phyloP scores from a whole-genome alignment of 2,113 vertebrate genomes.

The Paramormyrops kingsleyae region DNA sequence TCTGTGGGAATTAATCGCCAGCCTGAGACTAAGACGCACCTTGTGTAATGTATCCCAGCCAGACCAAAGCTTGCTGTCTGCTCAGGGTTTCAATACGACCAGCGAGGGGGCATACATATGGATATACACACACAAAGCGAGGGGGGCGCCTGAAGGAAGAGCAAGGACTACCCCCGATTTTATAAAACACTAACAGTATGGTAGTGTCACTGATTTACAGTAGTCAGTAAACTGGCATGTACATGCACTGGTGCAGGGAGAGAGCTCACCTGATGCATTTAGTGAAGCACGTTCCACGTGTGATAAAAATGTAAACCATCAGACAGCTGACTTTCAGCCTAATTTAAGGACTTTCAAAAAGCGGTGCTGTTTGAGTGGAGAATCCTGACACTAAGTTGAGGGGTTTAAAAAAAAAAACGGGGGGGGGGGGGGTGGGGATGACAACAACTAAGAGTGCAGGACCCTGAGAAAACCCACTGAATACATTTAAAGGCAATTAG shows the following conservation, averaged over 20 bases:
- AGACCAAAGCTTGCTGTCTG: background rate
- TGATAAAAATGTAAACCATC: conserved; percentile 1
- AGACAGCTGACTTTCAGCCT: background rate
- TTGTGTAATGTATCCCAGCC: background rate
- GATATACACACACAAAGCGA: too few species aligned
- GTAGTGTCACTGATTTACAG: background rate
- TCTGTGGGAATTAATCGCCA: background rate
- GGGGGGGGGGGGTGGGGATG: background rate
- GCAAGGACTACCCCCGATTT: background rate
- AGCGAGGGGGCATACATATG: background rate
- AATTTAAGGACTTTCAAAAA: conserved; percentile 8
- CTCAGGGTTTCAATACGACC: background rate
- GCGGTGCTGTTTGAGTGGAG: conserved; percentile 14
- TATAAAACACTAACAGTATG: background rate
- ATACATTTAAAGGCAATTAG: conserved; percentile 38
- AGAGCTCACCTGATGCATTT: conserved; percentile 1
- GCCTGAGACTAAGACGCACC: background rate
- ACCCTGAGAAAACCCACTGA: conserved; percentile 25
- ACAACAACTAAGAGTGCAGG: conserved; percentile 15
- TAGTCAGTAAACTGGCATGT: background rate
- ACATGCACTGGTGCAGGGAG: background rate
- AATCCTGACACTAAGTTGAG: conserved; percentile 13
- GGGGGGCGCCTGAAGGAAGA: background rate
- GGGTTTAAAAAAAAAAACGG: background rate
- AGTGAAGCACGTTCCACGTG: background rate